These are phyloP conservation scores for Gobius niger DNA, from an alignment of 2,113 vertebrate genomes.

Conservation along the genomic window DNA sequence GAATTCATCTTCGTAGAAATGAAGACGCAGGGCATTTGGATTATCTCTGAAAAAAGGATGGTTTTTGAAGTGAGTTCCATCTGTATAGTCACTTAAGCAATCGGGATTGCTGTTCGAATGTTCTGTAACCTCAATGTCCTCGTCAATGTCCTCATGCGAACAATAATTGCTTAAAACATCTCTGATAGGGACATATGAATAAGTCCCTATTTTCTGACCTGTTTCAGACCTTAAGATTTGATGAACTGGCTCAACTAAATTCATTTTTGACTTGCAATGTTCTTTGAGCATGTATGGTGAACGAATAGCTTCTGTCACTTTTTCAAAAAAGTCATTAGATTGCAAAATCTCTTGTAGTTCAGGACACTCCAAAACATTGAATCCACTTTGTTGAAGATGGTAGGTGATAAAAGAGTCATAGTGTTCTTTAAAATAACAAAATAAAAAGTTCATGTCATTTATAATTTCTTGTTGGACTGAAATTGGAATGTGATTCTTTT, in stretches of 20 bases:
- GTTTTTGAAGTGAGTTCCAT: constrained; percentile 19
- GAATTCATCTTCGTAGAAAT: constrained; percentile 36
- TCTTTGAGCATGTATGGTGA: constrained; percentile 15
- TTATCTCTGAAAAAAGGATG: constrained; percentile 22
- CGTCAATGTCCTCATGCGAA: constrained; percentile 16
- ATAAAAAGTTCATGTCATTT: not conserved
- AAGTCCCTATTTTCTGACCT: constrained; percentile 23
- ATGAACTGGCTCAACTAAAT: constrained; percentile 3
- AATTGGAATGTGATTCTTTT: not conserved
- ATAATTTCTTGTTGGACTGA: not conserved
- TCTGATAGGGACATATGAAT: constrained; percentile 26
- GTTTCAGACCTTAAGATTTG: not conserved
- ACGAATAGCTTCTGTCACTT: not conserved
- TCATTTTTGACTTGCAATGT: constrained; percentile 7
- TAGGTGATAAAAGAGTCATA: not conserved
- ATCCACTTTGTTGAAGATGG: not conserved
- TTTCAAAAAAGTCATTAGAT: constrained; percentile 6
- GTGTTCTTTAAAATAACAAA: not conserved
- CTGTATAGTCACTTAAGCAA: constrained; percentile 18
- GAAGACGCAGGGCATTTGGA: constrained; percentile 24
- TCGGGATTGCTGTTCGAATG: not conserved
- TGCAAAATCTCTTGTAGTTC: not conserved
- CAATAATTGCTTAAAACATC: constrained; percentile 23
- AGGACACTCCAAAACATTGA: not conserved
- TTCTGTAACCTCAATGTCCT: constrained; percentile 1